phyloP scores from a whole-genome alignment of 2,888 invertebrate genomes.

The Drosophila subquinaria region DNA sequence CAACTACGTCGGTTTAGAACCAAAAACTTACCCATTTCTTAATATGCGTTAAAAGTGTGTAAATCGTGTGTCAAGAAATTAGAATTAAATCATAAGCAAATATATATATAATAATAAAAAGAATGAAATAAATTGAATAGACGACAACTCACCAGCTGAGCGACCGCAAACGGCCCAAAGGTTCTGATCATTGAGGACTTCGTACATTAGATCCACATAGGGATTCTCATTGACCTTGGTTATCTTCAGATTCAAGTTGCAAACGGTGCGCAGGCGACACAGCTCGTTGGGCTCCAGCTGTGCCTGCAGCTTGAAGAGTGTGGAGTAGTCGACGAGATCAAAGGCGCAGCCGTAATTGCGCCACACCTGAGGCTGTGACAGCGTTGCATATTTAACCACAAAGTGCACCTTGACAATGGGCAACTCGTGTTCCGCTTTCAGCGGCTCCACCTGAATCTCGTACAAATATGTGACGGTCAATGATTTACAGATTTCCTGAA shows the following conservation, averaged over 20 bases:
- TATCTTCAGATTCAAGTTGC: constrained; percentile 92
- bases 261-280: constrained; percentile 95
- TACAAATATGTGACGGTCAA: constrained; percentile 93
- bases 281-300: constrained; percentile 92
- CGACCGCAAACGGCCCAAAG: constrained; percentile 97
- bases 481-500: constrained; percentile 90
- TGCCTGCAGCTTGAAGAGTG: constrained; percentile 91
- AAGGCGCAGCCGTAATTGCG: constrained; percentile 89
- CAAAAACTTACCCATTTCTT: constrained; percentile 72
- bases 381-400: constrained; percentile 87
- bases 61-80: constrained; percentile 57
- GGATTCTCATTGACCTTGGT: constrained; percentile 87
- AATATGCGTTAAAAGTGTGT: constrained; percentile 53
- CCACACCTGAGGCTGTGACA: constrained; percentile 78
- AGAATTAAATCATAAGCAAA: constrained; percentile 60
- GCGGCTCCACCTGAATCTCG: constrained; percentile 90
- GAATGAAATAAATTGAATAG: neutral
- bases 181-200: constrained; percentile 95
- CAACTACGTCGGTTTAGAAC: constrained; percentile 41
- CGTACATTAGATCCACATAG: constrained; percentile 92
- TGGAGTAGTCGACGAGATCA: constrained; percentile 93
- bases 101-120: neutral
- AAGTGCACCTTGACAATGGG: constrained; percentile 89
- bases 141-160: constrained; percentile 90
- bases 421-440: constrained; percentile 87